phyloP scores from a whole-genome alignment of 1,140 invertebrate species.

The Drosophila varians region DNA sequence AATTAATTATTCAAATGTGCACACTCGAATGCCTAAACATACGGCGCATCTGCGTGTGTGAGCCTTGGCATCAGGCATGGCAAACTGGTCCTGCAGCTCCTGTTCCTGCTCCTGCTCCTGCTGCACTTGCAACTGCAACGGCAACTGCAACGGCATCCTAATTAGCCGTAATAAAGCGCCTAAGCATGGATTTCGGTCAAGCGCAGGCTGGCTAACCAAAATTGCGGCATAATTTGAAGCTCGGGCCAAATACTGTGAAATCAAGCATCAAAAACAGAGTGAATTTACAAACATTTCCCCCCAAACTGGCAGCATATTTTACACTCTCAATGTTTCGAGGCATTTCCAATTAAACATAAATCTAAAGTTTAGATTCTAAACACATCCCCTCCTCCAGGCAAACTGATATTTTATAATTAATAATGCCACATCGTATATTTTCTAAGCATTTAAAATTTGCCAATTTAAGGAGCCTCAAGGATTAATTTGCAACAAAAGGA shows the following conservation, averaged over 20 bases:
- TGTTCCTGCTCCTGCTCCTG: conserved; percentile 31
- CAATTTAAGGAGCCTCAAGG: background rate
- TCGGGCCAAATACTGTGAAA: conserved; percentile 21
- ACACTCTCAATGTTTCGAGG: too few relatives aligned
- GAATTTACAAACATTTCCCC: conserved; percentile 3
- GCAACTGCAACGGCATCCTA: conserved; percentile 45
- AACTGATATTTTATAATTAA: too few relatives aligned
- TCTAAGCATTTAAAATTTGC: background rate
- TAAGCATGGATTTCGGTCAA: conserved; percentile 58
- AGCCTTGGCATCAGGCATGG: conserved; percentile 12
- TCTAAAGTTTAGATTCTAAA: too few relatives aligned
- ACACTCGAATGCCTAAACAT: conserved; percentile 75
- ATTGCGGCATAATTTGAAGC: conserved; percentile 51
- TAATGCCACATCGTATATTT: too few relatives aligned
- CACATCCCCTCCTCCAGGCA: too few relatives aligned
- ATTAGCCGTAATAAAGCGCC: conserved; percentile 75
- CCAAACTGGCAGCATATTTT: too few relatives aligned
- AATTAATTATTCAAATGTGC: conserved; percentile 82
- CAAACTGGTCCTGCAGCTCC: background rate
- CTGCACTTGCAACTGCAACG: conserved; percentile 25
- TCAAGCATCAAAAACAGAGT: conserved; percentile 27
- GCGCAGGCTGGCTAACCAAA: conserved; percentile 42
- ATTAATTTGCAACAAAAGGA: conserved; percentile 13
- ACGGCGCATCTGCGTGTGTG: conserved; percentile 15
- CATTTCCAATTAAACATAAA: too few relatives aligned